These are phyloP conservation scores for Deilephila elpenor DNA, from an alignment of 2,888 invertebrate genomes.

Conservation along the genomic window DNA sequence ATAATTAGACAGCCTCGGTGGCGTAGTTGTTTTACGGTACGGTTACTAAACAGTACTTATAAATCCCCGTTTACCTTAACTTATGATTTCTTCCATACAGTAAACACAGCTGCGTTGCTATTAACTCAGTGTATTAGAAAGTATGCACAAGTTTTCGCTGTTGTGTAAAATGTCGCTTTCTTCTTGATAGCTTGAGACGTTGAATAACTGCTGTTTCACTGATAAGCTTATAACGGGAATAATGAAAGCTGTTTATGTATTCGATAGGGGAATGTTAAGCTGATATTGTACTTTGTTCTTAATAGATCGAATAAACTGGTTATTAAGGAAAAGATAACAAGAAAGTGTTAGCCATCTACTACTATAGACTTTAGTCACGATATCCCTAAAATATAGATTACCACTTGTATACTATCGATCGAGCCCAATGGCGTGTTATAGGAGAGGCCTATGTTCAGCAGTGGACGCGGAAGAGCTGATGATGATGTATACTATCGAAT, in stretches of 20 bases:
- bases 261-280: too few relatives aligned
- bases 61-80: constrained; percentile 1
- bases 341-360: neutral
- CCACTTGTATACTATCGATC: too few relatives aligned
- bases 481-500: too few relatives aligned
- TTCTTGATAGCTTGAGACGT: constrained; percentile 2
- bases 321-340: neutral
- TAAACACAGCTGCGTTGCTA: constrained; percentile 6
- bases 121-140: constrained; percentile 26
- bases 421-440: too few relatives aligned
- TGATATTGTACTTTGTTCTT: too few relatives aligned
- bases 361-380: too few relatives aligned
- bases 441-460: too few relatives aligned
- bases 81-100: neutral
- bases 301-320: too few relatives aligned
- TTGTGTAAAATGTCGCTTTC: constrained; percentile 21
- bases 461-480: too few relatives aligned
- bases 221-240: neutral
- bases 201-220: neutral
- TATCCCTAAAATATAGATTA: too few relatives aligned
- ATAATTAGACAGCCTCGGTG: too few relatives aligned
- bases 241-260: neutral
- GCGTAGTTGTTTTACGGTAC: too few relatives aligned
- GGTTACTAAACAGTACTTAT: neutral
- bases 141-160: constrained; percentile 26